A percentile compares a stretch with the other conserved stretches of the same genome.
phyloP scores from a whole-genome alignment of 2,113 vertebrate genomes.

The Phocoena phocoena region DNA sequence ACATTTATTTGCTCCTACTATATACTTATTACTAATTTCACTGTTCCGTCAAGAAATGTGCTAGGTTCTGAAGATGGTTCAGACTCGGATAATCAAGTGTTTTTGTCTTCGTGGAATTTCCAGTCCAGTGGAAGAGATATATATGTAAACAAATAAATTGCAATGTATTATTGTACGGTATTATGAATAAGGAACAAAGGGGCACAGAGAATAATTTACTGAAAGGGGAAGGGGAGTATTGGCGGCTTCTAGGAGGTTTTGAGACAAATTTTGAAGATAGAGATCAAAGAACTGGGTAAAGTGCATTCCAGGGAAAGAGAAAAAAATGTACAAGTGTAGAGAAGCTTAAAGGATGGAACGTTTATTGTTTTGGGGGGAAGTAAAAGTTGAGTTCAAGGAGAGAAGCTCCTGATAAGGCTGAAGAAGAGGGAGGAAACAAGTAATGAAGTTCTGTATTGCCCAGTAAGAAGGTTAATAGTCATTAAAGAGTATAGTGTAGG shows the following conservation, averaged over 20 bases:
- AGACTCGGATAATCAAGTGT: not conserved
- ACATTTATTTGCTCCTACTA: not conserved
- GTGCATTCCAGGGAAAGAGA: not conserved
- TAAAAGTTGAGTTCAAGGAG: not conserved
- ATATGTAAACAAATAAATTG: not conserved
- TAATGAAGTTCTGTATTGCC: not conserved
- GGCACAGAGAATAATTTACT: not conserved
- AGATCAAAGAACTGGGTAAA: not conserved
- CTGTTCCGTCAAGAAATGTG: not conserved
- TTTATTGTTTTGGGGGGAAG: not conserved
- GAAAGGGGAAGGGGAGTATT: not conserved
- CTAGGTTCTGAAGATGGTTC: not conserved
- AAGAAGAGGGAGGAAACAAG: not conserved
- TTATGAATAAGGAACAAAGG: not conserved
- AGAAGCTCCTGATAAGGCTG: not conserved
- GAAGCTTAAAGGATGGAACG: not conserved
- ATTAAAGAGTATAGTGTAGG: not conserved
- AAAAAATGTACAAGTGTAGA: not conserved
- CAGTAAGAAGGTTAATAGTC: not conserved
- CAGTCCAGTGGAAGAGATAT: not conserved
- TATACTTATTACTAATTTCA: not conserved
- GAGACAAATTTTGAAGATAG: not conserved
- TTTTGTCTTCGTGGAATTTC: conserved; percentile 11
- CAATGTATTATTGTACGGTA: not conserved
- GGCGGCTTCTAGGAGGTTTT: not conserved